phyloP scores from a whole-genome alignment of 2,113 vertebrate genomes.

The Cariama cristata region DNA sequence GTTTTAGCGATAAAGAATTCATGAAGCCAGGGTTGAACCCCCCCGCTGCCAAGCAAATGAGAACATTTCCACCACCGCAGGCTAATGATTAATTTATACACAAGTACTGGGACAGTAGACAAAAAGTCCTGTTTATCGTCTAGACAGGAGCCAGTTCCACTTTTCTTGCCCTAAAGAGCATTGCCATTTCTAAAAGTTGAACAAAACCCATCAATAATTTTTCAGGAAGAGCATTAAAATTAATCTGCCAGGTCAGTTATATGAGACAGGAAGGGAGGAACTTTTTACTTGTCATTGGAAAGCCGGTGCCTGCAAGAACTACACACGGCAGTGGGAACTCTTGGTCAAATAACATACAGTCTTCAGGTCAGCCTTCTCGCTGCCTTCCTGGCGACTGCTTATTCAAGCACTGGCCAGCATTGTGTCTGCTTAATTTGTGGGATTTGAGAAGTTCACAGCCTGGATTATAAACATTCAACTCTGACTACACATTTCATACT shows the following conservation, averaged over 20 bases:
- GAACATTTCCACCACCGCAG: background rate
- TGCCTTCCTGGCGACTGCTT: background rate
- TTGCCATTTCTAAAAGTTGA: background rate
- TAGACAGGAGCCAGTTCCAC: background rate
- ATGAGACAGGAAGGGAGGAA: background rate
- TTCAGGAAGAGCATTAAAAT: background rate
- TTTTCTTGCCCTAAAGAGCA: background rate
- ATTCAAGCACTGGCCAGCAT: background rate
- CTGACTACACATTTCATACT: background rate
- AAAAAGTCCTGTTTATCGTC: background rate
- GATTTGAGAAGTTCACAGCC: background rate
- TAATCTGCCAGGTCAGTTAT: background rate
- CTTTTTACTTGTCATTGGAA: background rate
- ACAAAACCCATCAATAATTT: background rate
- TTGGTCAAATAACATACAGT: background rate
- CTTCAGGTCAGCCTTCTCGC: background rate
- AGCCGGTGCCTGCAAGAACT: background rate
- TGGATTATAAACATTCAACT: background rate
- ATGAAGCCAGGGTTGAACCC: slow-evolving; percentile 10
- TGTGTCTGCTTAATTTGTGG: background rate
- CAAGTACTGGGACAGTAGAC: background rate
- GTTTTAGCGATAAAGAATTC: slow-evolving; percentile 29
- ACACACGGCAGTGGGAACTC: fast-evolving
- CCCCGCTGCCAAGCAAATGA: background rate
- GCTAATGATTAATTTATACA: slow-evolving; percentile 25